phyloP scores from a whole-genome alignment of 2,113 vertebrate species.

The Tenebrosternarchus preto region DNA sequence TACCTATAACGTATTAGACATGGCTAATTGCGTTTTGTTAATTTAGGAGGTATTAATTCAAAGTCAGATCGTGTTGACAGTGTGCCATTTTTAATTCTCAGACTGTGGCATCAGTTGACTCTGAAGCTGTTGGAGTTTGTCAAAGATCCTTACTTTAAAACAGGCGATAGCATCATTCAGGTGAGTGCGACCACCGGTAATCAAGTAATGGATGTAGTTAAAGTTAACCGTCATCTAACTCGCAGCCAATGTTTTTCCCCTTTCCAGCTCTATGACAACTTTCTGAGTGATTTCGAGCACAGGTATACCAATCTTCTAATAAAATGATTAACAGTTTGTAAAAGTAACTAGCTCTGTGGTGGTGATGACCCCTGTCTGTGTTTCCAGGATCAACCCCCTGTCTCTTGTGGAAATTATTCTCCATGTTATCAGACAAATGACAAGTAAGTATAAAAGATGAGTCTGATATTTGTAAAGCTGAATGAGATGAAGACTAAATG shows the following conservation, averaged over 20 bases:
- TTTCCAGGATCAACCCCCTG: conserved; percentile 89
- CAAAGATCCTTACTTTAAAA: conserved; percentile 90
- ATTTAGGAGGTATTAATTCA: too few species aligned
- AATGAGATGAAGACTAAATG: too few species aligned
- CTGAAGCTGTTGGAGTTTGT: conserved; percentile 90
- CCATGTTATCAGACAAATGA: conserved; percentile 89
- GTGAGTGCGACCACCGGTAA: conserved; percentile 64
- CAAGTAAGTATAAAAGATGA: conserved; percentile 71
- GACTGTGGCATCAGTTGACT: conserved; percentile 96
- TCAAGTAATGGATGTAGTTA: not conserved
- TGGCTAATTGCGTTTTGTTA: too few species aligned
- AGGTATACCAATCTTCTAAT: conserved; percentile 75
- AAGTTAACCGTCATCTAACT: not conserved
- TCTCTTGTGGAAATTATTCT: conserved; percentile 95
- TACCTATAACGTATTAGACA: too few species aligned
- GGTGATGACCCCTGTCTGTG: conserved; percentile 38
- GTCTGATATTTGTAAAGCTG: too few species aligned
- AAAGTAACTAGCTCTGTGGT: too few species aligned
- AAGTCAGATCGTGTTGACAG: too few species aligned
- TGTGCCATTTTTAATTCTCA: conserved; percentile 51
- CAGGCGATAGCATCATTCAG: conserved; percentile 93
- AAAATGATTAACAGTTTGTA: not conserved
- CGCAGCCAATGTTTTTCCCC: conserved; percentile 12
- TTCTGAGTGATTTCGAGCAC: conserved; percentile 96
- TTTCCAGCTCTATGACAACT: conserved; percentile 93